Percentiles rank a stretch among this genome's conserved stretches.
phyloP scores from a whole-genome alignment of 35 echinoderm and acorn worm genomes.

The Stichopus chloronotus region DNA sequence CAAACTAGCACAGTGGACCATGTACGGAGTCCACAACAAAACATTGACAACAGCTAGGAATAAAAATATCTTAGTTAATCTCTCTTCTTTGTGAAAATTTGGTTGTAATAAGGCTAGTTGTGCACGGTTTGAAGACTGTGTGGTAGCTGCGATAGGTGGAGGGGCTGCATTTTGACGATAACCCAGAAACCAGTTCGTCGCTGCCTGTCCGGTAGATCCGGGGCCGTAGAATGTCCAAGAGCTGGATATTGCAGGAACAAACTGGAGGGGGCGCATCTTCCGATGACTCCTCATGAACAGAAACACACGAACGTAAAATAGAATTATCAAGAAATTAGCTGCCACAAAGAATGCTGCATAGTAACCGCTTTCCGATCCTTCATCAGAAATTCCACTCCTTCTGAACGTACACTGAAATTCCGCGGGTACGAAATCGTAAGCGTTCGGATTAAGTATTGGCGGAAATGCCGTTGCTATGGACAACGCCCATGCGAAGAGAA shows the following conservation, averaged over 20 bases:
- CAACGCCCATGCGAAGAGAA: constrained; percentile 87
- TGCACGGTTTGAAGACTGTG: constrained; percentile 66
- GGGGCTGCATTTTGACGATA: constrained; percentile 82
- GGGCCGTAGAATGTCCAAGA: constrained; percentile 99
- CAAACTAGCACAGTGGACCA: constrained; percentile 77
- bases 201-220: constrained; percentile 85
- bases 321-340: constrained; percentile 68
- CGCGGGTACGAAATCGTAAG: constrained; percentile 69
- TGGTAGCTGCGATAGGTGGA: constrained; percentile 74
- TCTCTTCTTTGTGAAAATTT: constrained; percentile 83
- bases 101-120: constrained; percentile 72
- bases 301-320: constrained; percentile 88
- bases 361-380: constrained; percentile 44
- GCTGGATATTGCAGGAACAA: constrained; percentile 90
- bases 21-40: constrained; percentile 88
- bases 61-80: constrained; percentile 71
- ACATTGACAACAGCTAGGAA: constrained; percentile 69
- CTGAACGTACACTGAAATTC: constrained; percentile 93
- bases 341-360: constrained; percentile 78
- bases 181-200: constrained; percentile 87
- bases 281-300: constrained; percentile 93
- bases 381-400: background rate
- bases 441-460: constrained; percentile 81
- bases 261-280: constrained; percentile 88
- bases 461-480: constrained; percentile 92